These are phyloP conservation scores for Accipiter virgatus DNA, from an alignment of 2,113 vertebrate genomes.

Conservation along the genomic window DNA sequence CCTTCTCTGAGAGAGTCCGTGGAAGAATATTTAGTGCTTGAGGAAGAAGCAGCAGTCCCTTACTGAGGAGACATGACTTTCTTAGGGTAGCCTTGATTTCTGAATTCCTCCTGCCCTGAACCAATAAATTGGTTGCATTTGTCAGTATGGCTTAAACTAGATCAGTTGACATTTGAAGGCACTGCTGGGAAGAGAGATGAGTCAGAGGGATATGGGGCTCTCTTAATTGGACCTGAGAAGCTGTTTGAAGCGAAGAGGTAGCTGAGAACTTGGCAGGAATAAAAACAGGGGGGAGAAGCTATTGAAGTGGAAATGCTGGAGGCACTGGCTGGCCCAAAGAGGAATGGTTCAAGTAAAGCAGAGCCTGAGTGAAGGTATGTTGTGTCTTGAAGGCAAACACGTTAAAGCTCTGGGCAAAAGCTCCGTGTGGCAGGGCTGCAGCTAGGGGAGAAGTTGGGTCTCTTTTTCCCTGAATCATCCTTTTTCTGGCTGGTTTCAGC, in stretches of 20 bases:
- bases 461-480: background rate
- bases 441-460: background rate
- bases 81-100: background rate
- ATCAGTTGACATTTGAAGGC: background rate
- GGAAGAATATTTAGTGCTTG: background rate
- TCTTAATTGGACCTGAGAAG: background rate
- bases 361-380: background rate
- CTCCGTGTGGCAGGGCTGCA: background rate
- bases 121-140: background rate
- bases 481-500: background rate
- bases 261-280: background rate
- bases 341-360: background rate
- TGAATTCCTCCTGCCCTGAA: background rate
- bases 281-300: background rate
- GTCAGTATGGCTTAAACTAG: background rate
- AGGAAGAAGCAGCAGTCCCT: background rate
- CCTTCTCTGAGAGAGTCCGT: background rate
- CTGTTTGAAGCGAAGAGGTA: background rate
- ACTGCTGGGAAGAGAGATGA: background rate
- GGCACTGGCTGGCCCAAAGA: background rate
- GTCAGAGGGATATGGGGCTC: background rate
- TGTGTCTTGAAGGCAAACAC: background rate
- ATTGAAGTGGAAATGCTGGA: conserved; percentile 23
- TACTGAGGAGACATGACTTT: background rate
- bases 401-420: background rate